These are phyloP conservation scores for Drosophila mojavensis DNA, from an alignment of 1,140 invertebrate species.

Conservation along the genomic window DNA sequence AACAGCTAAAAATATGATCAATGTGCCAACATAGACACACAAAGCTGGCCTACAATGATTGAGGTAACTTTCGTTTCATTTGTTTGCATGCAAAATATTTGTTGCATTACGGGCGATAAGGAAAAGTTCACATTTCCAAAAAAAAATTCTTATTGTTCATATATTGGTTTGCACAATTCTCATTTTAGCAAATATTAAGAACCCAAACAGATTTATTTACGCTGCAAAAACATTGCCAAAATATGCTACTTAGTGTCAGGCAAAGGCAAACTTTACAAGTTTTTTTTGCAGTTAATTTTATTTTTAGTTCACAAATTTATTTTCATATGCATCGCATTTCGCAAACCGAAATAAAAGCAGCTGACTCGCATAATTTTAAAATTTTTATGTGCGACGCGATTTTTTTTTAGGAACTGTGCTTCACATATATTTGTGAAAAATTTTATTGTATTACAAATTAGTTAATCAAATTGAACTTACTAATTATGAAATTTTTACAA, in stretches of 20 bases:
- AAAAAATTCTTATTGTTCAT: not conserved
- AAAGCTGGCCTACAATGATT: not conserved
- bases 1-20: not conserved
- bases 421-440: conserved; percentile 62
- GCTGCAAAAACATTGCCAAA: not conserved
- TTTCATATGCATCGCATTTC: conserved; percentile 2
- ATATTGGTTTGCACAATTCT: not conserved
- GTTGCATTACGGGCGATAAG: not conserved
- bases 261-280: not conserved
- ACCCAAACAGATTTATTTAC: not conserved
- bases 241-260: not conserved
- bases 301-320: conserved; percentile 5
- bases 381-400: conserved; percentile 3
- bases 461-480: conserved; percentile 62
- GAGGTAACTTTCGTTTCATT: too few species aligned
- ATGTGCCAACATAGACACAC: not conserved
- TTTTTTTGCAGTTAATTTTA: too few species aligned
- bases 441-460: conserved; percentile 57
- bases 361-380: conserved; percentile 14
- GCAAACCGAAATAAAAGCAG: conserved; percentile 1
- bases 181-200: not conserved
- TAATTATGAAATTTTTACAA: conserved; percentile 58
- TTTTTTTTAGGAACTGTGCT: conserved; percentile 47
- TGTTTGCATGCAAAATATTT: not conserved
- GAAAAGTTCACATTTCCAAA: not conserved